phyloP scores from a whole-genome alignment of 2,888 invertebrate genomes.

The Marasmarcha lunaedactyla region DNA sequence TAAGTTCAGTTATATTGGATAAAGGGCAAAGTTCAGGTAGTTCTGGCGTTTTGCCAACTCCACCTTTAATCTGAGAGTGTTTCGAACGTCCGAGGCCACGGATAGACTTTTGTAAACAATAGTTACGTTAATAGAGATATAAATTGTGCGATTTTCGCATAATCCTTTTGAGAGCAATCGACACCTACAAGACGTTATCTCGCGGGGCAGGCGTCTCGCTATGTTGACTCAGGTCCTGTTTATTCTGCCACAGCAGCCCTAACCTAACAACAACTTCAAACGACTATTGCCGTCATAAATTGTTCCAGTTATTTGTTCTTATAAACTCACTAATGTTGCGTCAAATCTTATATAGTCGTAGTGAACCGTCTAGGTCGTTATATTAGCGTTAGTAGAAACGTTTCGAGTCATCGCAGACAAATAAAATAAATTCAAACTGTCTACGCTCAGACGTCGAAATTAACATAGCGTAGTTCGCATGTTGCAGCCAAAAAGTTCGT shows the following conservation, averaged over 20 bases:
- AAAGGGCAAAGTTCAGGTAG: conserved; percentile 23
- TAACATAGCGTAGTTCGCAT: conserved; percentile 31
- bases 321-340: conserved; percentile 19
- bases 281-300: conserved; percentile 11
- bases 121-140: conserved; percentile 65
- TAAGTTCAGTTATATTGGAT: not conserved
- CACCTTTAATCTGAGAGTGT: conserved; percentile 65
- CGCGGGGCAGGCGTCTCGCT: conserved; percentile 30
- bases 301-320: conserved; percentile 14
- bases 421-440: conserved; percentile 45
- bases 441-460: conserved; percentile 44
- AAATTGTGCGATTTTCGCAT: conserved; percentile 59
- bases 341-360: conserved; percentile 26
- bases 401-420: conserved; percentile 33
- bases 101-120: conserved; percentile 59
- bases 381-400: conserved; percentile 32
- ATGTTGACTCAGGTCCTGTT: conserved; percentile 23
- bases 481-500: not conserved
- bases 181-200: conserved; percentile 43
- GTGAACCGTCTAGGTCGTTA: conserved; percentile 36
- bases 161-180: conserved; percentile 57
- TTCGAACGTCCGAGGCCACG: conserved; percentile 55
- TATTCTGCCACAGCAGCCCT: conserved; percentile 29
- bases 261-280: conserved; percentile 27
- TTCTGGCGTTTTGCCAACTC: conserved; percentile 34